Base-by-base conservation (phyloP, 2,888 invertebrate species). In the Macrophya annulata region DNA sequence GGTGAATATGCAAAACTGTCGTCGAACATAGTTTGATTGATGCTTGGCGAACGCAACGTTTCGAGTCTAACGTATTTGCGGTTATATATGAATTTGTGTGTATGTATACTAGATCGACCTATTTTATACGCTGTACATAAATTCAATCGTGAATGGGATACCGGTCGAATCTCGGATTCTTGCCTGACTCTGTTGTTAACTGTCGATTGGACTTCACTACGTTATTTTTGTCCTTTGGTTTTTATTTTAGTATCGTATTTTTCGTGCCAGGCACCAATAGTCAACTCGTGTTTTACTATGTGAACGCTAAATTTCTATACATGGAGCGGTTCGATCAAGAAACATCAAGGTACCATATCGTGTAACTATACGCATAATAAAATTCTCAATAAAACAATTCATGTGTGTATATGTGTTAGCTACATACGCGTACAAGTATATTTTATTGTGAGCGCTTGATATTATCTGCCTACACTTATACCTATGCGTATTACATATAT, bases 221-320 rank as follows among this genome's bases (percentile, higher is more conserved):
- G 81, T 59, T 81, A 81, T 81, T 81, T 37, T 62, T 15, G 43
- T 81, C 81, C 81, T 25, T 15, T 8, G 62, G 40, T 62, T 62
- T 81, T 62, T 62, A 59, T 62, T 62, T 25, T 21, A 43, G n/a
- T 43, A 62, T 81, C 15, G 15, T 81, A 62, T 59, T 40, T 59
- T 43, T 8, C 81, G 81, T 81, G 31, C 81, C 81, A 81, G 81
- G 81, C 55, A 81, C 81, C 81, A 17, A 43, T 55, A 55, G 55
- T 55, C 25, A 37, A 37, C 79, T 76, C 76, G 76, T 48, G 12
- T 48, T 45, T 48, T 25, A 76, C 45, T 37, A 48, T 77, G 51
- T 37, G 51, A 17, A 77, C 37, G 17, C 0, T 4, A 77, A 77
- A 55, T 37, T 77, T 55, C 51, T 55, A 21, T 74, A 74, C 21